Conservation (phyloP, 2,888 invertebrate genomes). For the Amphiduros pacificus region DNA sequence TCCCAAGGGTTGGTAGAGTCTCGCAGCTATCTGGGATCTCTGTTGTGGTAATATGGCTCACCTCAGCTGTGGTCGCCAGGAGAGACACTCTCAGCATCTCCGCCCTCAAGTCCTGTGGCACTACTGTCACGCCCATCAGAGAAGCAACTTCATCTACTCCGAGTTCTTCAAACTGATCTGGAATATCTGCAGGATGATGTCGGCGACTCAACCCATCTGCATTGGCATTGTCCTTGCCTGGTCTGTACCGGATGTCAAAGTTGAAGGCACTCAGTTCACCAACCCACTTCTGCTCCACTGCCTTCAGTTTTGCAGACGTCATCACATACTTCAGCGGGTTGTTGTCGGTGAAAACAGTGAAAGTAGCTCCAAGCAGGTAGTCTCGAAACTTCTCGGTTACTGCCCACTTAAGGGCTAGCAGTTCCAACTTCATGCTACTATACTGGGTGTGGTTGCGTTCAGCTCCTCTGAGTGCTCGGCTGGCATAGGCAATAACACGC, state of each 20-base stretch:
- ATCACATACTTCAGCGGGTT: conserved; percentile 8
- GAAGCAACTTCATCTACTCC: neutral
- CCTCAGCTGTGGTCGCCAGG: neutral
- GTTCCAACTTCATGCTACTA: conserved; percentile 30
- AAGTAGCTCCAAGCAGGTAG: conserved; percentile 13
- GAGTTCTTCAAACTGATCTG: neutral
- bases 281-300: neutral
- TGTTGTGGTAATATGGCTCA: too few relatives aligned
- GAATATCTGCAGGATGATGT: neutral
- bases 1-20: neutral
- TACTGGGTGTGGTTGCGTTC: conserved; percentile 31
- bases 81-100: neutral
- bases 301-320: conserved; percentile 4
- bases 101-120: neutral
- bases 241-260: neutral
- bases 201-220: neutral
- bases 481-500: too few relatives aligned
- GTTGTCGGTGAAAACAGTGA: conserved; percentile 3
- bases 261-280: neutral
- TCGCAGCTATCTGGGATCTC: neutral
- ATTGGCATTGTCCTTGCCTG: neutral
- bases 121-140: neutral
- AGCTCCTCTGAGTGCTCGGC: conserved; percentile 19
- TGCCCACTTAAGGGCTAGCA: conserved; percentile 32
- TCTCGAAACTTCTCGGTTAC: conserved; percentile 14